Conservation (phyloP, 1,140 invertebrate genomes). For the Cecropterus lyciades region DNA sequence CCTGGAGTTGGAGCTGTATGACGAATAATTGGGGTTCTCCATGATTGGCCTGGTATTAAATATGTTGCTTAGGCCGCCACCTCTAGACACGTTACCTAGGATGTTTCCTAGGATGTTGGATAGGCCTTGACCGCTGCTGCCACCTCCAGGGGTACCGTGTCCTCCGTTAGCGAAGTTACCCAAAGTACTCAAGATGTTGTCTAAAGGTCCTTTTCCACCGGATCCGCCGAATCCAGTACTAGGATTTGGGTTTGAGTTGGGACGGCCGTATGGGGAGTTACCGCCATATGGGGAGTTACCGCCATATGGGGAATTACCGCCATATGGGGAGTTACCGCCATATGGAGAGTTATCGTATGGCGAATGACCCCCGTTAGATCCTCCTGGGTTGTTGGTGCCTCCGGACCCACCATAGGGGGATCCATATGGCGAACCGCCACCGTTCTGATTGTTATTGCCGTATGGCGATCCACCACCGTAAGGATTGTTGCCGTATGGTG, state of each 20-base stretch:
- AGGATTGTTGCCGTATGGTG: slow-evolving; percentile 40
- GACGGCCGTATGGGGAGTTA: slow-evolving; percentile 48
- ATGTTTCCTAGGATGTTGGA: slow-evolving; percentile 73
- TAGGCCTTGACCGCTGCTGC: slow-evolving; percentile 45
- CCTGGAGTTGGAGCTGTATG: slow-evolving; percentile 66
- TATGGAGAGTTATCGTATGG: too few species aligned
- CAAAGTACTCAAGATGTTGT: slow-evolving; percentile 61
- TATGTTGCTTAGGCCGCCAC: slow-evolving; percentile 58
- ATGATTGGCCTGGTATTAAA: slow-evolving; percentile 74
- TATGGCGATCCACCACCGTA: too few species aligned
- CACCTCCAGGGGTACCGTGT: slow-evolving; percentile 44
- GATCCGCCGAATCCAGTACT: slow-evolving; percentile 37
- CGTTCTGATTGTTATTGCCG: slow-evolving; percentile 5
- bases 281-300: slow-evolving; percentile 56
- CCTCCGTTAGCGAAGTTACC: slow-evolving; percentile 60
- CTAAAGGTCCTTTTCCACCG: slow-evolving; percentile 59
- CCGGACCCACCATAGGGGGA: slow-evolving; percentile 53
- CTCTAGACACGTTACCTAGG: slow-evolving; percentile 68
- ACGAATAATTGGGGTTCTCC: slow-evolving; percentile 74
- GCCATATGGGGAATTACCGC: too few species aligned
- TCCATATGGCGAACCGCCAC: slow-evolving; percentile 49
- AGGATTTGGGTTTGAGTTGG: slow-evolving; percentile 28
- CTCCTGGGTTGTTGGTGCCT: slow-evolving; percentile 33
- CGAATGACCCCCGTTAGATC: slow-evolving; percentile 52
- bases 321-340: too few species aligned